A percentile compares a stretch with the other conserved stretches of the same genome.
phyloP scores from a whole-genome alignment of 1,140 invertebrate species.

The Triops longicaudatus region DNA sequence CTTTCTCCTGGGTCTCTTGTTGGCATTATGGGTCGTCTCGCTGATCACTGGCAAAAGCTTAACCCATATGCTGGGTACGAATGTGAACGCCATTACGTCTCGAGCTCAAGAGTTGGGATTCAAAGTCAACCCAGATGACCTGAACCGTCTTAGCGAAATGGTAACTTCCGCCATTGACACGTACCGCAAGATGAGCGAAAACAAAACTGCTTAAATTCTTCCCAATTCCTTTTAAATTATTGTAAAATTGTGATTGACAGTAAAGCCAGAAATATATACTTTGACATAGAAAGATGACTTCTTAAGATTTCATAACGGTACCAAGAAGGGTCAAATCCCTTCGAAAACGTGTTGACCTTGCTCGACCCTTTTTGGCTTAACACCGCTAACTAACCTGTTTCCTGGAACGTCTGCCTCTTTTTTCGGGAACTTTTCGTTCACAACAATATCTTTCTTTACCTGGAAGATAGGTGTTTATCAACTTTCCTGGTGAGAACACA shows the following conservation, averaged over 20 bases:
- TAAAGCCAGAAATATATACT: not conserved
- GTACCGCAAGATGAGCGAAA: not conserved
- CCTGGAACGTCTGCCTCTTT: not conserved
- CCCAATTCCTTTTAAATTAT: not conserved
- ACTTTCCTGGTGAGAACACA: too few species aligned
- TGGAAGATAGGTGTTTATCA: not conserved
- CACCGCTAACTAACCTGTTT: not conserved
- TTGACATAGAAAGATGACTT: not conserved
- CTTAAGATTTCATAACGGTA: not conserved
- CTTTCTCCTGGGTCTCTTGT: not conserved
- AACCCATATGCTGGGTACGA: not conserved
- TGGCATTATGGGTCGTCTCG: conserved; percentile 20
- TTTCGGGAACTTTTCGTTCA: not conserved
- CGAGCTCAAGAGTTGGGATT: not conserved
- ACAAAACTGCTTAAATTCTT: not conserved
- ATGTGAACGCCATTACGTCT: not conserved
- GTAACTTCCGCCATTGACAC: not conserved
- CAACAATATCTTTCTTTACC: not conserved
- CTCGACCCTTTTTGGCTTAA: not conserved
- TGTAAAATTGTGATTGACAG: not conserved
- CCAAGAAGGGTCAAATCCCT: not conserved
- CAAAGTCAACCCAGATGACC: not conserved
- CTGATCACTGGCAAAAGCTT: conserved; percentile 20
- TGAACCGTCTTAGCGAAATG: not conserved
- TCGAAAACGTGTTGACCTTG: not conserved